These are phyloP conservation scores for Eulemur rufifrons DNA, from an alignment of 2,113 vertebrate genomes.

Conservation along the genomic window DNA sequence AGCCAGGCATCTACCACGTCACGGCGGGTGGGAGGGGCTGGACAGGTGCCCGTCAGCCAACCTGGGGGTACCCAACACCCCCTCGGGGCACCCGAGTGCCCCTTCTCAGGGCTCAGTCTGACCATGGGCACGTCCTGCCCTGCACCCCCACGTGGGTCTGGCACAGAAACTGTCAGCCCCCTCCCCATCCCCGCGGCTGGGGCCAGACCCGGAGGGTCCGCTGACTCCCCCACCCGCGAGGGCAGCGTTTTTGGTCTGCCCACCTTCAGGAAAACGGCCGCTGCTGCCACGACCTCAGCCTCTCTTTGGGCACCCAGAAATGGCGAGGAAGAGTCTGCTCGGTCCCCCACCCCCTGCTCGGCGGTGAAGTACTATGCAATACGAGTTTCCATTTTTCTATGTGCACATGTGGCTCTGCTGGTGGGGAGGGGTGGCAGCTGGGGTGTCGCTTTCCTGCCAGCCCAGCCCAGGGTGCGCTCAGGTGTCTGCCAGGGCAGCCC, in stretches of 20 bases:
- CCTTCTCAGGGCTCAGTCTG: conserved; percentile 71
- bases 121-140: background rate
- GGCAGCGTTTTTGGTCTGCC: background rate
- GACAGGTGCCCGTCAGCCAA: background rate
- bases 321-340: background rate
- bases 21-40: background rate
- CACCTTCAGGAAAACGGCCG: conserved; percentile 44
- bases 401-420: background rate
- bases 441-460: background rate
- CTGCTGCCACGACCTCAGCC: background rate
- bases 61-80: background rate
- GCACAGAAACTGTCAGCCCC: background rate
- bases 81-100: conserved; percentile 43
- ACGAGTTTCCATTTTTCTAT: background rate
- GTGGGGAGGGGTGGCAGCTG: background rate
- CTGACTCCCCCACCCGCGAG: background rate
- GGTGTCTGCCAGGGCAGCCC: background rate
- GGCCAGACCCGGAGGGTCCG: background rate
- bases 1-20: background rate
- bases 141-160: background rate
- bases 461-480: background rate
- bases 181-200: background rate
- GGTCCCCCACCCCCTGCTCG: background rate
- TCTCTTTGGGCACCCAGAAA: background rate
- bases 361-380: conserved; percentile 74